Conservation (phyloP, 2,888 invertebrate species). For the Ecdyonurus torrentis region DNA sequence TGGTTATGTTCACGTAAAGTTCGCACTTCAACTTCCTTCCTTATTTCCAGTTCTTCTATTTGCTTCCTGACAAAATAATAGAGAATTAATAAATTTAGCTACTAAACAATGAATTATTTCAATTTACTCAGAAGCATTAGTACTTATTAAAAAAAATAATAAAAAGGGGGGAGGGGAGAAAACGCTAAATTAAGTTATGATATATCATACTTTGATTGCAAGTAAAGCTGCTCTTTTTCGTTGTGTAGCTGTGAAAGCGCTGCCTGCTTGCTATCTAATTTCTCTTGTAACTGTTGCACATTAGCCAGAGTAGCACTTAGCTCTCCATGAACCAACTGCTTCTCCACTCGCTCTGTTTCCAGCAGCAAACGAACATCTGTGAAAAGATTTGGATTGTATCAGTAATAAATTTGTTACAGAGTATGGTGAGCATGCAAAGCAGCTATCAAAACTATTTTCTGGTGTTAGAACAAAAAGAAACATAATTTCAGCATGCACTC, state of each 20-base stretch:
- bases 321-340: slow-evolving; percentile 9
- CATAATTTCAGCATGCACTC: no score
- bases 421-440: no score
- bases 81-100: no score
- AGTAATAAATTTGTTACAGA: no score
- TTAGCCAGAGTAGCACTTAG: slow-evolving; percentile 6
- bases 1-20: slow-evolving; percentile 21
- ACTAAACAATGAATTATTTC: no score
- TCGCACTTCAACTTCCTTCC: slow-evolving; percentile 22
- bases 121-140: no score
- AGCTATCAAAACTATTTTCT: no score
- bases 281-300: slow-evolving; percentile 19
- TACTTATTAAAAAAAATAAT: no score
- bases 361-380: not conserved
- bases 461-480: no score
- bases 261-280: slow-evolving; percentile 26
- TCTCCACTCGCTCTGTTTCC: slow-evolving; percentile 5
- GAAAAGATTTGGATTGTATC: no score
- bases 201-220: slow-evolving; percentile 18
- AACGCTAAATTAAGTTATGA: not conserved
- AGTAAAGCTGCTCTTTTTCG: slow-evolving; percentile 24
- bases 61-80: slow-evolving; percentile 16
- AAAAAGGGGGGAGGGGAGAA: not conserved
- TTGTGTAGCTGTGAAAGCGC: slow-evolving; percentile 24
- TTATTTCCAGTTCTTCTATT: slow-evolving; percentile 19